These are phyloP conservation scores for Pseudomyrmex flavicornis DNA, from an alignment of 1,140 invertebrate species.

Conservation along the genomic window DNA sequence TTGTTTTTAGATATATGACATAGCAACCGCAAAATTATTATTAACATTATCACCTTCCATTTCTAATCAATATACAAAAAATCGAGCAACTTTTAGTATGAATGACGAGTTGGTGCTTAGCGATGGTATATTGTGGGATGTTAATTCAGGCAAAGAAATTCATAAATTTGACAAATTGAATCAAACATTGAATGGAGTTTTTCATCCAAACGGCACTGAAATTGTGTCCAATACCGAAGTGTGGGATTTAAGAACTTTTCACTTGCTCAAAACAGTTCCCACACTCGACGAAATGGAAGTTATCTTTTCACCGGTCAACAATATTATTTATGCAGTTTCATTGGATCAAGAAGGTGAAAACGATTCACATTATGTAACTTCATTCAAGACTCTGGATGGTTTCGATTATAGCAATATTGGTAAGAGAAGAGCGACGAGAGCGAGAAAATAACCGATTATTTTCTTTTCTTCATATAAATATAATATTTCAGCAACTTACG, in stretches of 20 bases:
- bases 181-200: conserved; percentile 96
- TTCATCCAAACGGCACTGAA: conserved; percentile 98
- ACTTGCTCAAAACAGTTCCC: conserved; percentile 96
- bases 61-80: conserved; percentile 97
- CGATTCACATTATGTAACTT: conserved; percentile 91
- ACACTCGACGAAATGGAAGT: conserved; percentile 95
- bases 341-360: conserved; percentile 89
- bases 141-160: conserved; percentile 93
- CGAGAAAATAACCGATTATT: not conserved
- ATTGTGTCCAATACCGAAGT: conserved; percentile 96
- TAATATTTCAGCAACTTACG: conserved; percentile 90
- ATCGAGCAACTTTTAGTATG: conserved; percentile 97
- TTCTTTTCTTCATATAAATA: not conserved
- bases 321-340: conserved; percentile 87
- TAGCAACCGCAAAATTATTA: conserved; percentile 91
- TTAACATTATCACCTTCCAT: conserved; percentile 91
- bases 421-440: conserved; percentile 78
- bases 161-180: conserved; percentile 99
- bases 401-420: conserved; percentile 97
- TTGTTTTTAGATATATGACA: conserved; percentile 93
- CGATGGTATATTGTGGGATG: conserved; percentile 98
- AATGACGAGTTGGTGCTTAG: conserved; percentile 95
- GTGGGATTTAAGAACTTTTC: conserved; percentile 98
- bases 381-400: conserved; percentile 97
- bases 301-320: conserved; percentile 89